These are phyloP conservation scores for Ophion ventricosus DNA, from an alignment of 2,888 invertebrate species.

Conservation along the genomic window DNA sequence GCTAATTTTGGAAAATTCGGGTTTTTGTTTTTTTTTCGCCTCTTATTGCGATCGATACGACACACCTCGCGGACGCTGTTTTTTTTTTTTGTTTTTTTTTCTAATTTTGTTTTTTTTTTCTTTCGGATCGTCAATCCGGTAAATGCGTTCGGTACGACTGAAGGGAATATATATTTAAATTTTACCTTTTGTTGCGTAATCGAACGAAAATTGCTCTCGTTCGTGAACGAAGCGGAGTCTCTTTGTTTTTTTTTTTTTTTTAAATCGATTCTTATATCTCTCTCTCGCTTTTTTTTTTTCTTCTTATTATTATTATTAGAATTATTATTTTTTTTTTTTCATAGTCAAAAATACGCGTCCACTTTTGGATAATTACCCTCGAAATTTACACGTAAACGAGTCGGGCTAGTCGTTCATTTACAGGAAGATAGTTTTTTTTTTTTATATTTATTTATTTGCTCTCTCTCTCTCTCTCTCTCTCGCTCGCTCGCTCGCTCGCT, in stretches of 20 bases:
- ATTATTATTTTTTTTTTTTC: slow-evolving; percentile 19
- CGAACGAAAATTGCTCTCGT: slow-evolving; percentile 69
- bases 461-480: slow-evolving; percentile 19
- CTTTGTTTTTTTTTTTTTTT: background rate
- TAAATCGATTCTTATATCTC: background rate
- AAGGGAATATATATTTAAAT: slow-evolving; percentile 54
- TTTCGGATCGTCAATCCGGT: slow-evolving; percentile 69
- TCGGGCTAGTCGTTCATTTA: slow-evolving; percentile 74
- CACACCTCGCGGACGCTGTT: slow-evolving; percentile 19
- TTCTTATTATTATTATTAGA: background rate
- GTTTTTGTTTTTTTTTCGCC: slow-evolving; percentile 68
- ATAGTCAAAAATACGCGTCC: slow-evolving; percentile 79
- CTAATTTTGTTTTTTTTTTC: slow-evolving; percentile 39
- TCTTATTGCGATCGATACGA: slow-evolving; percentile 20
- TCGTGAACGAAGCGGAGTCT: slow-evolving; percentile 59
- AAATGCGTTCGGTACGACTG: slow-evolving; percentile 83
- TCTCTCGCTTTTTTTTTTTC: background rate
- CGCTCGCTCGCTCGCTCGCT: background rate
- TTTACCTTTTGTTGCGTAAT: slow-evolving; percentile 68
- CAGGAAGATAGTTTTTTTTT: slow-evolving; percentile 78
- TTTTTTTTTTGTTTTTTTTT: slow-evolving; percentile 52
- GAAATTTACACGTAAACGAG: slow-evolving; percentile 76
- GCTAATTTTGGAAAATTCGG: slow-evolving; percentile 79
- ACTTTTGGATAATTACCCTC: slow-evolving; percentile 74
- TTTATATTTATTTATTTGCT: slow-evolving; percentile 9